A percentile compares a stretch with the other conserved stretches of the same genome.
Conservation (phyloP, 2,113 vertebrate genomes). For the Drymodes brunneopygia region DNA sequence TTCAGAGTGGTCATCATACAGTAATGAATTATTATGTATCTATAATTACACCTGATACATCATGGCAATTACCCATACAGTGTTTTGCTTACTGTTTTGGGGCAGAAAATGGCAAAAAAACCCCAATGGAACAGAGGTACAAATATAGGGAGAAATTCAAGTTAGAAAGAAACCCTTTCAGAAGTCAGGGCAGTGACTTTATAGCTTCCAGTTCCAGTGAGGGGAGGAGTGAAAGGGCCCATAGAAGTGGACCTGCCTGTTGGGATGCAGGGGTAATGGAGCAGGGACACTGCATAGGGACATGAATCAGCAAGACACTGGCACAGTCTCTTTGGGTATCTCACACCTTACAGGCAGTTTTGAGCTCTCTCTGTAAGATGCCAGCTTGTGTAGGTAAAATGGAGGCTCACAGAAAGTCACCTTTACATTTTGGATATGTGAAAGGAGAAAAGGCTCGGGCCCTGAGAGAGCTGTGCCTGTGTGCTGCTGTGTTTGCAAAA, state of each 20-base stretch:
- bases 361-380: not conserved
- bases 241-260: not conserved
- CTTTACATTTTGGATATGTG: not conserved
- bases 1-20: not conserved
- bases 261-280: not conserved
- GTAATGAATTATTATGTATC: not conserved
- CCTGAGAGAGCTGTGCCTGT: not conserved
- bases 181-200: not conserved
- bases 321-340: not conserved
- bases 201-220: not conserved
- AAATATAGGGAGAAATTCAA: not conserved
- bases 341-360: not conserved
- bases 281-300: fast-evolving
- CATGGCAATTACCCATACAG: not conserved
- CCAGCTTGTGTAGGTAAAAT: not conserved
- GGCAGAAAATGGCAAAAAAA: not conserved
- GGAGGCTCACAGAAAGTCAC: not conserved
- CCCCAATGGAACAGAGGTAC: not conserved
- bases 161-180: not conserved
- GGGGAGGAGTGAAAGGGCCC: not conserved
- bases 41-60: not conserved
- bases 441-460: not conserved
- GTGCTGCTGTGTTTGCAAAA: not conserved
- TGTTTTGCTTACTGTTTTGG: not conserved
- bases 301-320: not conserved